Evolutionary conservation across 1,140 invertebrate species (phyloP).

Genomic region (fruit fly (Drosophila melanogaster)): DNA sequence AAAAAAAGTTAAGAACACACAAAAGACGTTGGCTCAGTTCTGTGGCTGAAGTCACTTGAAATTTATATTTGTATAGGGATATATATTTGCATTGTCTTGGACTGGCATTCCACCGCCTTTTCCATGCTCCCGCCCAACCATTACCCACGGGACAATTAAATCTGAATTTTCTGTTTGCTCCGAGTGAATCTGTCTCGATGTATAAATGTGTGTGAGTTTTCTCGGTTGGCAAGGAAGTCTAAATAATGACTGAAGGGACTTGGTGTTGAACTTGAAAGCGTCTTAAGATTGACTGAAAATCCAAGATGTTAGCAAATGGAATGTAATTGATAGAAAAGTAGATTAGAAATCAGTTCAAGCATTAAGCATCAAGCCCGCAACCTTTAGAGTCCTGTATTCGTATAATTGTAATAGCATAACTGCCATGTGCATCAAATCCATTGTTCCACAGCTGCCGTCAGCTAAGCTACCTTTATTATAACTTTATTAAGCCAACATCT

Average conservation of each 20-base stretch:
- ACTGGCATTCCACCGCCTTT: conserved; percentile 7
- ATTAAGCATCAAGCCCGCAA: neutral
- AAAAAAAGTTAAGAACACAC: neutral
- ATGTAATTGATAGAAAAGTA: neutral
- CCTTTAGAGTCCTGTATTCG: neutral
- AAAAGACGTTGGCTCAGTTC: conserved; percentile 36
- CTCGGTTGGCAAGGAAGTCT: neutral
- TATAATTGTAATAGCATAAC: neutral
- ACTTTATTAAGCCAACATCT: conserved; percentile 41
- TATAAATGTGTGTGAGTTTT: neutral
- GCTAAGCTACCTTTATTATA: conserved; percentile 31
- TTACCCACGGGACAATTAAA: conserved; percentile 31
- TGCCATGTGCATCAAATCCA: neutral
- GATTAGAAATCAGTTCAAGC: neutral
- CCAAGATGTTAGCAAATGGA: neutral
- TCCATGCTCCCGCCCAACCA: conserved; percentile 2
- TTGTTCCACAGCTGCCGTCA: conserved; percentile 13
- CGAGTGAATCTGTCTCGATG: conserved; percentile 9
- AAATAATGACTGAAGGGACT: neutral
- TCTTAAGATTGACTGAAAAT: neutral
- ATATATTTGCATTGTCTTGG: conserved; percentile 42
- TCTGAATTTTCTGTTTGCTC: conserved; percentile 23
- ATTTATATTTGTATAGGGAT: conserved; percentile 26
- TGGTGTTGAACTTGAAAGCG: neutral
- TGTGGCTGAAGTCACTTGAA: conserved; percentile 14